These are phyloP conservation scores for Protomyctophum bolini DNA, from an alignment of 2,113 vertebrate genomes.

Conservation along the genomic window DNA sequence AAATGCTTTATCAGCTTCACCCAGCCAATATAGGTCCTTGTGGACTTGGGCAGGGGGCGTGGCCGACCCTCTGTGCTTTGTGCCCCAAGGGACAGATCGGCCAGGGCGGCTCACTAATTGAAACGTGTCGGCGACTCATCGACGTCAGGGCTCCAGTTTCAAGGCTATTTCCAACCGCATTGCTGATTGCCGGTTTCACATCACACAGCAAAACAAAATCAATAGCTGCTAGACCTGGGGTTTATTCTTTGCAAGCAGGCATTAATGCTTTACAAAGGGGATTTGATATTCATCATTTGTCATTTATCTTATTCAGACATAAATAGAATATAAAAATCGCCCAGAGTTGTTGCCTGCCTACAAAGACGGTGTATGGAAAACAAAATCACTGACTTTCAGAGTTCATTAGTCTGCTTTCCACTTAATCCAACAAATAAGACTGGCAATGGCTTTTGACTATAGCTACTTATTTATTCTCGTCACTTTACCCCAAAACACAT, in stretches of 20 bases:
- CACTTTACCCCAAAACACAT: constrained; percentile 30
- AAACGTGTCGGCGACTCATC: constrained; percentile 88
- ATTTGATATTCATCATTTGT: constrained; percentile 71
- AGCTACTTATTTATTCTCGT: constrained; percentile 20
- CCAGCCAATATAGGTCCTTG: constrained; percentile 57
- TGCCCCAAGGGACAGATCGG: constrained; percentile 82
- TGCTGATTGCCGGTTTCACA: constrained; percentile 88
- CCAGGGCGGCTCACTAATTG: constrained; percentile 86
- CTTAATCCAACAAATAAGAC: no score
- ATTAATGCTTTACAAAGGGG: constrained; percentile 72
- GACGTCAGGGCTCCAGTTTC: constrained; percentile 85
- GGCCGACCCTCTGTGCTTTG: constrained; percentile 70
- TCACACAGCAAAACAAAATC: constrained; percentile 81
- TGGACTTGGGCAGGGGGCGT: constrained; percentile 65
- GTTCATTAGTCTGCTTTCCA: no score
- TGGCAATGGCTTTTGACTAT: no score
- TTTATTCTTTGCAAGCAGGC: constrained; percentile 77
- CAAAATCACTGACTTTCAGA: no score
- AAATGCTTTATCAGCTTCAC: constrained; percentile 53
- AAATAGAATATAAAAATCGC: constrained; percentile 37
- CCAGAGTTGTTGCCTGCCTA: not conserved
- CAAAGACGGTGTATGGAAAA: no score
- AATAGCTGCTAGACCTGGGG: constrained; percentile 77
- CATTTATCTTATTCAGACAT: constrained; percentile 54
- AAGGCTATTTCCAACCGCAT: constrained; percentile 84